Percentiles rank a stretch among this genome's conserved stretches.
Conservation (phyloP, 1,140 invertebrate genomes). For the Choristoneura fumiferana region DNA sequence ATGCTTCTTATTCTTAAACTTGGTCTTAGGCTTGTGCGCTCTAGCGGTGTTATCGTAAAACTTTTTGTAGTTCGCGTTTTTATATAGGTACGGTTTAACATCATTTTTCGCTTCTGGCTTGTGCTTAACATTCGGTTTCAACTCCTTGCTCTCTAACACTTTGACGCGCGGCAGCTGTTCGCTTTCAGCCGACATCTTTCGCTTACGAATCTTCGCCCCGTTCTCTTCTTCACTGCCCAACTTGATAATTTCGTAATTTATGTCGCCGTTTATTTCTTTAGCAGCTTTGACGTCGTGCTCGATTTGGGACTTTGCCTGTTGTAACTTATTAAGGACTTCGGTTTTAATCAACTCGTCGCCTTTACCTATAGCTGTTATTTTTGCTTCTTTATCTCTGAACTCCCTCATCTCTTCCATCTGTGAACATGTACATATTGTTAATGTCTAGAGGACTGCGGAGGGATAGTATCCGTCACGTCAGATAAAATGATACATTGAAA, state of each 20-base stretch:
- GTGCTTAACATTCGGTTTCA: conserved; percentile 23
- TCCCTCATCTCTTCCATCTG: conserved; percentile 56
- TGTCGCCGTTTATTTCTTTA: no score
- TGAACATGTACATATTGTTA: conserved; percentile 20
- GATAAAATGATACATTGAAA: no score
- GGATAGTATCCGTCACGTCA: no score
- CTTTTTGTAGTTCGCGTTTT: conserved; percentile 51
- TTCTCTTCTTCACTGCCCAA: conserved; percentile 17
- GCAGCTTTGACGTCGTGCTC: conserved; percentile 27
- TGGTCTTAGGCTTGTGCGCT: conserved; percentile 38
- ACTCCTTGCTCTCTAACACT: conserved; percentile 24
- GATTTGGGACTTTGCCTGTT: conserved; percentile 36
- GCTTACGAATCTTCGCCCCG: conserved; percentile 35
- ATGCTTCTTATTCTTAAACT: conserved; percentile 50
- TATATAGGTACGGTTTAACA: conserved; percentile 41
- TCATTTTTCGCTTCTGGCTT: conserved; percentile 27
- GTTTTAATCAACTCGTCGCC: conserved; percentile 54
- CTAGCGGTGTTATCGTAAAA: conserved; percentile 43
- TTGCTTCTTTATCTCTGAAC: conserved; percentile 54
- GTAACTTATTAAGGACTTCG: conserved; percentile 50
- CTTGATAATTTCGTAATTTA: no score
- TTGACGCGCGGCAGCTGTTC: conserved; percentile 17
- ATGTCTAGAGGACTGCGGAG: no score
- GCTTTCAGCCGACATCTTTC: conserved; percentile 46
- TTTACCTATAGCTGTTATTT: conserved; percentile 49